Base-by-base conservation (phyloP, 2,888 invertebrate species). In the Lasioglossum vierecki region DNA sequence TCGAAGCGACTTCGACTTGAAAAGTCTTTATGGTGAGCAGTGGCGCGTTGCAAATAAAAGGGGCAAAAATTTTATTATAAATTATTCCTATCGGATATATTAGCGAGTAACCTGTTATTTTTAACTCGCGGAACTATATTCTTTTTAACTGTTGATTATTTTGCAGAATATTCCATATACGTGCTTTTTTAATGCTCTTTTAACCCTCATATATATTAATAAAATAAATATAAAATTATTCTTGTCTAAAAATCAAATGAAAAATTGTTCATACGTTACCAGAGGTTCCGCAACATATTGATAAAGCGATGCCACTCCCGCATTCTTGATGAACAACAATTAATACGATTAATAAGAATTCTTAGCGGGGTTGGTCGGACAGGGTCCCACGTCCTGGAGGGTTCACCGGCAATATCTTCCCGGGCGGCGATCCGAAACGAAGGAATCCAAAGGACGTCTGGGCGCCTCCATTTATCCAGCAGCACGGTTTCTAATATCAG, bases 401-500 rank as follows among this genome's bases (percentile, higher is more conserved):
- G 15, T 6, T 6, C n/a, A 6, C 26, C 15, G 22, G 41, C 44
- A 46, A 72, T 72, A 46, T 72, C 71, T 46, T 57, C 8, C 39
- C 22, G 39, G 18, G 9, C 22, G 18, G 9, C 2, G 30, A 41
- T 22, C 70, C 70, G 22, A 70, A 71, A 78, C 57, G 71, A 41
- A 41, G 71, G 39, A 74, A 74, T 57, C 57, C 53, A 39, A 57
- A 74, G 53, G 78, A 78, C 53, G 35, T 26, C 41, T 13, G 44
- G 39, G 18, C 71, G 26, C 71, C 41, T 30, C 71, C 78, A 71
- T 78, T 78, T 78, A 71, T 78, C 71, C 78, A 63, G 49, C 60
- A 26, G 30, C 39, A 22, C 44, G 70, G 71, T 80, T 77, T 77
- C 77, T 80, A 63, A 79, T 76, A 79, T 85, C 82, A 76, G 60